Conservation (phyloP, 2,113 vertebrate species). For the Gobiocypris rarus region DNA sequence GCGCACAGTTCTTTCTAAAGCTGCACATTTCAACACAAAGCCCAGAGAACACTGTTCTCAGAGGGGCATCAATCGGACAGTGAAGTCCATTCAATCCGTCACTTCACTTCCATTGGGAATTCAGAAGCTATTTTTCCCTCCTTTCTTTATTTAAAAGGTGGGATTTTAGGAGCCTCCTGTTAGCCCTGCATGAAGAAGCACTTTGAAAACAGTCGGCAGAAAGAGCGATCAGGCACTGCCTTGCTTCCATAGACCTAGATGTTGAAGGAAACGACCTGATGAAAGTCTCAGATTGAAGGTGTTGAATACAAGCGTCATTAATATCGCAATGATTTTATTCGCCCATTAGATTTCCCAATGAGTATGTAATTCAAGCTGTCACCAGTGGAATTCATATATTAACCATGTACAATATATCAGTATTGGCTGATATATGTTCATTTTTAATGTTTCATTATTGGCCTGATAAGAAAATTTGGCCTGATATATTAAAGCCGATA, state of each 20-base stretch:
- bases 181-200: constrained; percentile 7
- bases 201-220: neutral
- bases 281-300: neutral
- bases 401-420: too few species aligned
- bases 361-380: neutral
- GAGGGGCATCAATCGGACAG: neutral
- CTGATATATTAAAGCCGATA: too few species aligned
- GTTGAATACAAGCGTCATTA: neutral
- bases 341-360: neutral
- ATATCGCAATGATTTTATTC: neutral
- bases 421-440: too few species aligned
- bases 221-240: neutral
- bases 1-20: neutral
- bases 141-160: neutral
- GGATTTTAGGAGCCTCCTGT: neutral
- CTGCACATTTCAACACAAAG: neutral
- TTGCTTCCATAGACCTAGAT: neutral
- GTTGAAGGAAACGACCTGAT: neutral
- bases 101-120: neutral
- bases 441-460: too few species aligned
- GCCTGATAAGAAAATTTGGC: too few species aligned
- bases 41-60: neutral
- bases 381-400: neutral
- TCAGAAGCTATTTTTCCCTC: neutral
- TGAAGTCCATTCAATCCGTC: neutral